phyloP scores from a whole-genome alignment of 2,113 vertebrate genomes.

The Agapornis roseicollis region DNA sequence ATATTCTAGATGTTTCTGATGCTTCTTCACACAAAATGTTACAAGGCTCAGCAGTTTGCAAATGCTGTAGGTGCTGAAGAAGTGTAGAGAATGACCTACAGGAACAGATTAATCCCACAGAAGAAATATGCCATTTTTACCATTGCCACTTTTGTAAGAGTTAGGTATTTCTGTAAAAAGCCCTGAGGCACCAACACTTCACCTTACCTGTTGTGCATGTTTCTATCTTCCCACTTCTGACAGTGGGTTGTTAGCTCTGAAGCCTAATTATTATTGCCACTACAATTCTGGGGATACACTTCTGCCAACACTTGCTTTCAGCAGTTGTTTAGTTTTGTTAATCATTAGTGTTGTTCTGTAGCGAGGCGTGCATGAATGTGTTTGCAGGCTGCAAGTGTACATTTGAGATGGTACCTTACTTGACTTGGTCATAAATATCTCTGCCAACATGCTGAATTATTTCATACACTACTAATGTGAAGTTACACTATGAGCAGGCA shows the following conservation, averaged over 20 bases:
- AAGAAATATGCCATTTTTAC: background rate
- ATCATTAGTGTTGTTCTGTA: background rate
- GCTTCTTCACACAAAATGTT: background rate
- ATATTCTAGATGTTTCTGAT: background rate
- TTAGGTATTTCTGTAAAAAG: background rate
- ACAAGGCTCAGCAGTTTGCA: background rate
- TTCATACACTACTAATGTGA: background rate
- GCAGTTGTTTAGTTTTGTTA: background rate
- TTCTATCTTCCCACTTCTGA: background rate
- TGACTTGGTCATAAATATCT: background rate
- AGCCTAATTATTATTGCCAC: background rate
- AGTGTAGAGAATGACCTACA: background rate
- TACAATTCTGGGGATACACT: background rate
- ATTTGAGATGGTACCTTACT: background rate
- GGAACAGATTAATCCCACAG: background rate
- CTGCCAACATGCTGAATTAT: background rate
- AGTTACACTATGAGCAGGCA: fast-evolving
- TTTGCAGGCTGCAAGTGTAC: background rate
- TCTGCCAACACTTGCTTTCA: background rate
- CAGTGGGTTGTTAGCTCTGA: background rate
- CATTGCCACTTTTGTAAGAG: background rate
- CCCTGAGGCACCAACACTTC: background rate
- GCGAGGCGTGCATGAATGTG: fast-evolving
- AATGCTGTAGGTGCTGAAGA: background rate
- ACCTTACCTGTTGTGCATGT: background rate